Evolutionary conservation across 2,888 invertebrate genomes (phyloP).

Genomic region (Cabera pusaria): DNA sequence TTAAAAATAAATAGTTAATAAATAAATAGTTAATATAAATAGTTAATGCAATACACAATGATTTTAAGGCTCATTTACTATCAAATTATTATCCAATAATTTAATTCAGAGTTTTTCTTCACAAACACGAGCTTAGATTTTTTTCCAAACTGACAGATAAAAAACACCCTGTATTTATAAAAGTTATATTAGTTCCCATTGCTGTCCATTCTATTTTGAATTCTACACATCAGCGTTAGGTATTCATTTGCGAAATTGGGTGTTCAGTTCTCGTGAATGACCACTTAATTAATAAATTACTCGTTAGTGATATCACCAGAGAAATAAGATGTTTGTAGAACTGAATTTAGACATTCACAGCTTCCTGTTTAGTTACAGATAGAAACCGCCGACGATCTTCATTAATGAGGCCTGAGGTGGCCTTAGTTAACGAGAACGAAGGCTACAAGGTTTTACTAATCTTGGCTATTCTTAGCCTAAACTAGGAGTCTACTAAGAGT

Average conservation of each 20-base stretch:
- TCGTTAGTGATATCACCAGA: slow-evolving; percentile 38
- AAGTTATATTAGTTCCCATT: too few relatives aligned
- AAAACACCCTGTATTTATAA: too few relatives aligned
- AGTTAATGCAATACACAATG: too few relatives aligned
- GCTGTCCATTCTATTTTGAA: slow-evolving; percentile 5
- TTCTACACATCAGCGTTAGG: slow-evolving; percentile 11
- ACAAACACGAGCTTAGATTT: too few relatives aligned
- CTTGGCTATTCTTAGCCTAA: too few relatives aligned
- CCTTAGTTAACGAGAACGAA: slow-evolving; percentile 23
- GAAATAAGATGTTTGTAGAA: slow-evolving; percentile 29
- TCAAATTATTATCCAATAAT: too few relatives aligned
- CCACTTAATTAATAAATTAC: slow-evolving; percentile 36
- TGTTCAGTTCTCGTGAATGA: slow-evolving; percentile 8
- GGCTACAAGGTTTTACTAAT: slow-evolving; percentile 15
- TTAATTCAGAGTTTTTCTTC: too few relatives aligned
- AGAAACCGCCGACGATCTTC: slow-evolving; percentile 22
- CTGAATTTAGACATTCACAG: slow-evolving; percentile 26
- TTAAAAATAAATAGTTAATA: too few relatives aligned
- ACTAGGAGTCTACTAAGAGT: too few relatives aligned
- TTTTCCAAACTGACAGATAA: too few relatives aligned
- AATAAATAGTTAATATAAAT: too few relatives aligned
- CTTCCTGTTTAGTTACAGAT: slow-evolving; percentile 26
- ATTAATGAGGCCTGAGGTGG: slow-evolving; percentile 19
- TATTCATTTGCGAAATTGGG: slow-evolving; percentile 3
- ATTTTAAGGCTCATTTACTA: too few relatives aligned